Percentiles rank a stretch among this genome's conserved stretches.
Conservation (phyloP, 2,113 vertebrate species). For the Lepus americanus region DNA sequence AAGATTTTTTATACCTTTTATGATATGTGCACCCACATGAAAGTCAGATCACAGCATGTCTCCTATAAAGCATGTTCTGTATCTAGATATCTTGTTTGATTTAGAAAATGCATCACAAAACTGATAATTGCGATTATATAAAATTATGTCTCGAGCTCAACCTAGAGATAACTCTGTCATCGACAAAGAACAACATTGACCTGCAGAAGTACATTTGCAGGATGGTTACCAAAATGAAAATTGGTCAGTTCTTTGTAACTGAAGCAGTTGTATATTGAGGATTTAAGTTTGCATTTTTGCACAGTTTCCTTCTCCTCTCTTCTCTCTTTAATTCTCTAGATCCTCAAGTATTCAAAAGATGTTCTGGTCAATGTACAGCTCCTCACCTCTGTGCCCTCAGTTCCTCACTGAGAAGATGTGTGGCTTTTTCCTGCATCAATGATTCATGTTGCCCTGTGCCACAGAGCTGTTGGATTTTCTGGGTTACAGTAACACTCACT, state of each 20-base stretch:
- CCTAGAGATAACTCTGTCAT: not conserved
- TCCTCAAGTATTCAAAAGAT: not conserved
- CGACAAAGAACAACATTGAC: not conserved
- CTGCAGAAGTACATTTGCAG: not conserved
- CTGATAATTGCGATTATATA: not conserved
- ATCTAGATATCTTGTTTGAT: not conserved
- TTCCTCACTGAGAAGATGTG: not conserved
- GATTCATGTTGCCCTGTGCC: not conserved
- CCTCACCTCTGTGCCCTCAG: not conserved
- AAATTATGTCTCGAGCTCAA: not conserved
- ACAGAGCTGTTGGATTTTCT: not conserved
- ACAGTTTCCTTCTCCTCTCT: not conserved
- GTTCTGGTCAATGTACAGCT: not conserved
- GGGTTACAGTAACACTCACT: not conserved
- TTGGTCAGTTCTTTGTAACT: slow-evolving; percentile 38
- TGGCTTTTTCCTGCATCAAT: not conserved
- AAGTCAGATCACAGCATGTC: not conserved
- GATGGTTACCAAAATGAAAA: slow-evolving; percentile 29
- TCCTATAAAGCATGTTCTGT: not conserved
- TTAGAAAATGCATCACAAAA: not conserved
- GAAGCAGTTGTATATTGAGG: not conserved
- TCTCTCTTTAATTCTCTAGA: slow-evolving; percentile 27
- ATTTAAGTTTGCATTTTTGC: not conserved
- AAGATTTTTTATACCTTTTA: not conserved
- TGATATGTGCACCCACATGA: not conserved